phyloP scores from a whole-genome alignment of 2,888 invertebrate genomes.

The Salpingus planirostris region DNA sequence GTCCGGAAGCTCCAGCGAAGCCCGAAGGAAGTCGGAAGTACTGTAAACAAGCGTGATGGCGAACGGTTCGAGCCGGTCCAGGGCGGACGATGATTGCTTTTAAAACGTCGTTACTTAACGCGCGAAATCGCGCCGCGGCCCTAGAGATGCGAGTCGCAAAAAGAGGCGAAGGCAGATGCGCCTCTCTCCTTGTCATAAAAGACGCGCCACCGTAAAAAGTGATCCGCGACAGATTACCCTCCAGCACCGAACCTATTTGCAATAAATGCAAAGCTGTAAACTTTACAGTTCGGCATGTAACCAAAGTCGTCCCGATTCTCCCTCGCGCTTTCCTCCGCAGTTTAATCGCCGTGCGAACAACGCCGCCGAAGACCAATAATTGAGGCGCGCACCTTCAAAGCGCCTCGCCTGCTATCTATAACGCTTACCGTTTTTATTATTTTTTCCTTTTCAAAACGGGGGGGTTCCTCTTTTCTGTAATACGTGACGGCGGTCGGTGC shows the following conservation, averaged over 20 bases:
- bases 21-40: constrained; percentile 35
- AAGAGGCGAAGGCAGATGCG: too few species aligned
- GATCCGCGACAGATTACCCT: constrained; percentile 26
- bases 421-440: too few species aligned
- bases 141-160: neutral
- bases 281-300: constrained; percentile 30
- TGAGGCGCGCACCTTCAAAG: too few species aligned
- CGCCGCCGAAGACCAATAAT: too few species aligned
- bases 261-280: constrained; percentile 38
- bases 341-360: too few species aligned
- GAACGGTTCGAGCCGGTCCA: constrained; percentile 23
- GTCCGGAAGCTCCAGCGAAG: constrained; percentile 35
- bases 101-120: constrained; percentile 8
- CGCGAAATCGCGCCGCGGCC: constrained; percentile 2
- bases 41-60: constrained; percentile 25
- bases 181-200: too few species aligned
- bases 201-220: constrained; percentile 23
- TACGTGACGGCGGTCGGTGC: too few species aligned
- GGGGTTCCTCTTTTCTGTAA: too few species aligned
- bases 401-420: too few species aligned
- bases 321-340: too few species aligned
- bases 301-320: too few species aligned
- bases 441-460: too few species aligned
- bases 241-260: constrained; percentile 33
- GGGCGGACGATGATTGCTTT: constrained; percentile 12